Evolutionary conservation across 2,888 invertebrate genomes (phyloP), one percentile per base, ranked within the genome.

Genomic region (Ormyrus thymus): DNA sequence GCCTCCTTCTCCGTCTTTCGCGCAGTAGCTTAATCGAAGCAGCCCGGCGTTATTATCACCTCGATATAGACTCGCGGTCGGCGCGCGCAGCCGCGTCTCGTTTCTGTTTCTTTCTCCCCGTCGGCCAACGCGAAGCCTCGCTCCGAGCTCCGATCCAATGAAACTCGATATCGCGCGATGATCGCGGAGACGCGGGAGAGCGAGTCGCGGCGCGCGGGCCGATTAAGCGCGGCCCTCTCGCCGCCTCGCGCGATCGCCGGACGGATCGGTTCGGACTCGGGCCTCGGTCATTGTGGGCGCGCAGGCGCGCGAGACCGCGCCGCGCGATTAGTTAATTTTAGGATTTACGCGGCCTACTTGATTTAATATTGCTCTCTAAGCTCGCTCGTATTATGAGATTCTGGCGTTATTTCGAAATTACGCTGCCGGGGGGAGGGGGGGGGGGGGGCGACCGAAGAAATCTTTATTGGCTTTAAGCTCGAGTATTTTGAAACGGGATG

Each of bases 271-370:
- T 29, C 29, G 29, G 29, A 29, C 4, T 29, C 29, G 29, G 29
- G 29, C 29, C 4, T 29, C 4, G 29, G 29, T 4, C 3, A 29
- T 29, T 29, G 29, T 0, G 29, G 4, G 29, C 29, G 29, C 29
- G 29, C 29, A 29, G 29, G 29, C 29, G 8, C 55, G 46, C 7
- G 4, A 8, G 3, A 7, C 10, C 29, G 29, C 7, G n/a, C 29
- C 0, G 13, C 2, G 46, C 8, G 62, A 61, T 65, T 73, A 46
- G 72, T 76, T 80, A 80, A 80, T 80, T 80, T 76, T 80, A 76
- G 80, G 73, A 69, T 51, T 76, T 59, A 46, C 61, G 45, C 61
- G 76, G 66, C 76, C 66, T 76, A 80, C 72, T 80, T 76, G 75
- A 65, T 68, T 75, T 50, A 65, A 75, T 79, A 55, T 29, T 50